Percentiles rank a stretch among this genome's conserved stretches.
phyloP scores from a whole-genome alignment of 2,797 vertebrate genomes.

The Macroramphosus scolopax region DNA sequence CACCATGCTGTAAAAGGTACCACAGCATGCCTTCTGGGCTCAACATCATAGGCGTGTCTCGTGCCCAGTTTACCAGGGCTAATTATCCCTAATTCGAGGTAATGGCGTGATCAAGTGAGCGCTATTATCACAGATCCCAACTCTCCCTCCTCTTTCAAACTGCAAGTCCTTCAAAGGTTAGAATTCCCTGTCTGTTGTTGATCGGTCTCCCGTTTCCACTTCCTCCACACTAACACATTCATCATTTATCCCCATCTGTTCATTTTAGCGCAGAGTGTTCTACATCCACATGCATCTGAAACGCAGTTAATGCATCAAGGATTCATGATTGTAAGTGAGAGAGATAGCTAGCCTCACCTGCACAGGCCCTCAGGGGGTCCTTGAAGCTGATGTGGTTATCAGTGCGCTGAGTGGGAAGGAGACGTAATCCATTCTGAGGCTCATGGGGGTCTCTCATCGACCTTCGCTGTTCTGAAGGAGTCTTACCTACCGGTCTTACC shows the following conservation, averaged over 20 bases:
- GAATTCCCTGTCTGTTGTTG: slow-evolving; percentile 59
- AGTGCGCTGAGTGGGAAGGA: slow-evolving; percentile 69
- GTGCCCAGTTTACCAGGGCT: slow-evolving; percentile 78
- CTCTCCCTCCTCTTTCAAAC: slow-evolving; percentile 64
- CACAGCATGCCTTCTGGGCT: slow-evolving; percentile 76
- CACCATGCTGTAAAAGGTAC: slow-evolving; percentile 76
- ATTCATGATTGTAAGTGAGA: slow-evolving; percentile 65
- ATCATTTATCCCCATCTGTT: slow-evolving; percentile 58
- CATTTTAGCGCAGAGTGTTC: slow-evolving; percentile 29
- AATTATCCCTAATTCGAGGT: slow-evolving; percentile 80
- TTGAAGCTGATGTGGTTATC: slow-evolving; percentile 77
- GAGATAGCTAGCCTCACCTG: slow-evolving; percentile 69
- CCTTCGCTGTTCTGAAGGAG: slow-evolving; percentile 64
- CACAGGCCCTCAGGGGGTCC: slow-evolving; percentile 65
- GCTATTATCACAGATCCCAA: slow-evolving; percentile 75
- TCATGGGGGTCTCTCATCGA: slow-evolving; percentile 75
- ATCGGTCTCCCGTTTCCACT: slow-evolving; percentile 67
- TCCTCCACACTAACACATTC: slow-evolving; percentile 49
- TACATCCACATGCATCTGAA: slow-evolving; percentile 48
- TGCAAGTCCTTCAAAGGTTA: slow-evolving; percentile 69
- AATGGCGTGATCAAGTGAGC: slow-evolving; percentile 76
- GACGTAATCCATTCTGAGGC: slow-evolving; percentile 76
- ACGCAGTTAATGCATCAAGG: slow-evolving; percentile 69
- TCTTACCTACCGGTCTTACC: slow-evolving; percentile 64
- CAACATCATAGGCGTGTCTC: slow-evolving; percentile 75